phyloP scores from a whole-genome alignment of 2,888 invertebrate genomes.

The Netelia melanura region DNA sequence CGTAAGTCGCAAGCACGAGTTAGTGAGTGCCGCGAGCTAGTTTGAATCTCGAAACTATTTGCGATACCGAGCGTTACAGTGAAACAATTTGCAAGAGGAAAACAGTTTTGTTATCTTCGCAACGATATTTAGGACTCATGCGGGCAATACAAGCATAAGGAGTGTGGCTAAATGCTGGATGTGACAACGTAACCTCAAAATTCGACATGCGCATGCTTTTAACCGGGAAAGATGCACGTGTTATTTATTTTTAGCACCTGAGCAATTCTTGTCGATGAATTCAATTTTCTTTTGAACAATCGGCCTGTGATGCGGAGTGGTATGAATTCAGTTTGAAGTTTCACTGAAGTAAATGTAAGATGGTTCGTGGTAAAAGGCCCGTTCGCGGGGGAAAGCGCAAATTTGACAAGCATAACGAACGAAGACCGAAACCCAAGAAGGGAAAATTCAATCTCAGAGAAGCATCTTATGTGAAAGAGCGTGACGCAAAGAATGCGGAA shows the following conservation, averaged over 20 bases:
- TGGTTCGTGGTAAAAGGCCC: slow-evolving; percentile 77
- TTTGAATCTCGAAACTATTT: neutral
- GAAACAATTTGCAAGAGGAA: neutral
- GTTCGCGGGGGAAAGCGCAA: slow-evolving; percentile 78
- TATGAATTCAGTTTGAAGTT: too few relatives aligned
- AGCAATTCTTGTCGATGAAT: too few relatives aligned
- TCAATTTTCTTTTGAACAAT: neutral
- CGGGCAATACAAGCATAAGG: too few relatives aligned
- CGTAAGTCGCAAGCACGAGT: neutral
- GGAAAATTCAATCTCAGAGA: slow-evolving; percentile 80
- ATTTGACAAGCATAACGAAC: slow-evolving; percentile 71
- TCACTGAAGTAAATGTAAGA: slow-evolving; percentile 41
- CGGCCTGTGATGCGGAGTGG: neutral
- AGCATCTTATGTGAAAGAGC: slow-evolving; percentile 80
- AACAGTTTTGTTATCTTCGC: neutral
- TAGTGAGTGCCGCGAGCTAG: neutral
- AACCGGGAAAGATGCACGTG: neutral
- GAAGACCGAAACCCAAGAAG: slow-evolving; percentile 76
- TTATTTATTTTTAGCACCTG: neutral
- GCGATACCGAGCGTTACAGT: neutral
- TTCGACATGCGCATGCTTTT: neutral
- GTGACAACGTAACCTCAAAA: slow-evolving; percentile 53
- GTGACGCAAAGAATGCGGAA: slow-evolving; percentile 79
- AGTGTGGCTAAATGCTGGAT: neutral
- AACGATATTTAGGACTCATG: neutral